Conservation (phyloP, 2,797 vertebrate genomes). For the Leontocebus nigricollis region DNA sequence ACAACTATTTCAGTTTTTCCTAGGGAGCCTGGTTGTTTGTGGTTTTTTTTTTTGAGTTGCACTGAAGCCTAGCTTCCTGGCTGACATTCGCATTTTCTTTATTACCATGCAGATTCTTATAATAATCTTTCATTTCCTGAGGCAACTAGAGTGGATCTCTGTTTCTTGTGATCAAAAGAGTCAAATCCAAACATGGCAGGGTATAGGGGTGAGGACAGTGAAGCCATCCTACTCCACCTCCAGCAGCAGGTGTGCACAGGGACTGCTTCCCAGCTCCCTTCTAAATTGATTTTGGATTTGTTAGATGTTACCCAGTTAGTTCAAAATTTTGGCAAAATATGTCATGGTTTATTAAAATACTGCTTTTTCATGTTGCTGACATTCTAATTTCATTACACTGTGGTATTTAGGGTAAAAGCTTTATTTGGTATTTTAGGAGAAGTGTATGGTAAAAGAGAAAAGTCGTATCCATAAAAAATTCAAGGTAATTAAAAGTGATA, state of each 20-base stretch:
- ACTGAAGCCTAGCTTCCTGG: background rate
- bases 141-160: background rate
- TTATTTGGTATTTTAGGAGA: background rate
- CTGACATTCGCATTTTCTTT: background rate
- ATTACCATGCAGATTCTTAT: background rate
- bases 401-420: background rate
- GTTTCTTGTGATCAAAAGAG: background rate
- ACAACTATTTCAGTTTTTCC: background rate
- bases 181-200: background rate
- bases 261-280: background rate
- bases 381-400: conserved; percentile 32
- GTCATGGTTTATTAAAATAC: background rate
- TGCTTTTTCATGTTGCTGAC: background rate
- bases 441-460: background rate
- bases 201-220: background rate
- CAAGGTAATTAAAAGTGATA: background rate
- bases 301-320: background rate
- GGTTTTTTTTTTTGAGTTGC: background rate
- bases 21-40: background rate
- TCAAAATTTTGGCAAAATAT: background rate
- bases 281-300: background rate
- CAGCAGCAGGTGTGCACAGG: background rate
- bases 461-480: background rate
- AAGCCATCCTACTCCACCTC: background rate
- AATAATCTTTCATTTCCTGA: background rate